These are phyloP conservation scores for Micronycteris hirsuta DNA, from an alignment of 2,113 vertebrate genomes.

Conservation along the genomic window DNA sequence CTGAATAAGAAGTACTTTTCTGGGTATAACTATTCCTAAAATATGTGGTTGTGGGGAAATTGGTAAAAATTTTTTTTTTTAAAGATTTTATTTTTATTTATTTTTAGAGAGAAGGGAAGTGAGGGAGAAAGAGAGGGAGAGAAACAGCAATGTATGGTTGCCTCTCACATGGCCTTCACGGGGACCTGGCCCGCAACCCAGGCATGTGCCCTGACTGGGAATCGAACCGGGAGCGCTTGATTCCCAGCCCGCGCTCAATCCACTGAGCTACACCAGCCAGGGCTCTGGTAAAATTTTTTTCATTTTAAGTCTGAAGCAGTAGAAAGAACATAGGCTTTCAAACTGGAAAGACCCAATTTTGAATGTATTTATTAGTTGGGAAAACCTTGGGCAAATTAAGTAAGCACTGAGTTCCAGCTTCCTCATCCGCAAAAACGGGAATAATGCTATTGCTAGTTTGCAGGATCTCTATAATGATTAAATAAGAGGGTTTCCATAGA, in stretches of 20 bases:
- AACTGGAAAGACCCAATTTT: constrained; percentile 6
- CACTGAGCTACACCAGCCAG: too few relatives aligned
- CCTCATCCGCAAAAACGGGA: neutral
- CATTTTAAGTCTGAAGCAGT: constrained; percentile 18
- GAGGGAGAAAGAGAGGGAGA: too few relatives aligned
- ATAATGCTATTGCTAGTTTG: neutral
- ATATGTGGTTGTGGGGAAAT: neutral
- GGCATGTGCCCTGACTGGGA: too few relatives aligned
- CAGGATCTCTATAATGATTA: neutral
- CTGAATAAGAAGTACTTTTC: neutral
- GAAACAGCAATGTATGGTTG: too few relatives aligned
- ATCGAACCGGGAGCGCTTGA: too few relatives aligned
- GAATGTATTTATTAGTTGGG: constrained; percentile 11
- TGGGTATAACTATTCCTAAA: neutral
- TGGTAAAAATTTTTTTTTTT: constrained; percentile 7
- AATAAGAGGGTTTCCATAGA: neutral
- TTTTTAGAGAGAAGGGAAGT: too few relatives aligned
- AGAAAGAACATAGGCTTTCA: neutral
- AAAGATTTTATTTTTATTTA: too few relatives aligned
- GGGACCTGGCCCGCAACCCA: too few relatives aligned
- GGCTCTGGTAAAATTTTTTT: constrained; percentile 1
- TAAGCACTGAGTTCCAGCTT: constrained; percentile 4
- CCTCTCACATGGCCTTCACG: too few relatives aligned
- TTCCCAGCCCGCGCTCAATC: too few relatives aligned
- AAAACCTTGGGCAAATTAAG: constrained; percentile 8